Evolutionary conservation across 2,113 vertebrate species (phyloP).

Genomic region (Callithrix jacchus): DNA sequence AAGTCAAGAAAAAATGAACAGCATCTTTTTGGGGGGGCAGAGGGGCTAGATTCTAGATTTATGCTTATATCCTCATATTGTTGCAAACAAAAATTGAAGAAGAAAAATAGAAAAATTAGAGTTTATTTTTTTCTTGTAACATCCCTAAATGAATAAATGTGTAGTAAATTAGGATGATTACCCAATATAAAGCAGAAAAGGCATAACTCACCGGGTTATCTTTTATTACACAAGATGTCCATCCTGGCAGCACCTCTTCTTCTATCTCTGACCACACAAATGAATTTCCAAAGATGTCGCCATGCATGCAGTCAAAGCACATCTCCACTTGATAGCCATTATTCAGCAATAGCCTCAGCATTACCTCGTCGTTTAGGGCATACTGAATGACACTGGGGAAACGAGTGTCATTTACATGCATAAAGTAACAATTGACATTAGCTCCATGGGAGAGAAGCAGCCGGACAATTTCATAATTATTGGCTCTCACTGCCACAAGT

Average conservation of each 20-base stretch:
- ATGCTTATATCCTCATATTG: not conserved
- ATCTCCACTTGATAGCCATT: slow-evolving; percentile 88
- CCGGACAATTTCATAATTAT: slow-evolving; percentile 87
- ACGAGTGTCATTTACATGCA: slow-evolving; percentile 87
- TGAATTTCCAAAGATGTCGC: slow-evolving; percentile 83
- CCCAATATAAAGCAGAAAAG: not conserved
- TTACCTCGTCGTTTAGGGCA: slow-evolving; percentile 90
- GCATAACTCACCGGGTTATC: slow-evolving; percentile 82
- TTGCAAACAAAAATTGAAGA: not conserved
- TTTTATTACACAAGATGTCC: slow-evolving; percentile 83
- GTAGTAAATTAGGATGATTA: not conserved
- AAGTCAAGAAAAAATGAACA: slow-evolving; percentile 21
- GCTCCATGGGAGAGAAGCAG: slow-evolving; percentile 87
- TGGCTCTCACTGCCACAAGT: slow-evolving; percentile 90
- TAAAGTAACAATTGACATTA: slow-evolving; percentile 92
- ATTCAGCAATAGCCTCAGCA: slow-evolving; percentile 92
- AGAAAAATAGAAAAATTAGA: not conserved
- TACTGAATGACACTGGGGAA: slow-evolving; percentile 94
- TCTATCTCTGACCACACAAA: slow-evolving; percentile 82
- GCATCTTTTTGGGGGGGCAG: not conserved
- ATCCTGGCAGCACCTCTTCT: slow-evolving; percentile 77
- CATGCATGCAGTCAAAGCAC: slow-evolving; percentile 91
- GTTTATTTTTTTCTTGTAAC: not conserved
- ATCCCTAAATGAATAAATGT: not conserved
- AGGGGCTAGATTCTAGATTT: not conserved